Base-by-base conservation (phyloP, 2,797 vertebrate species). In the Hephaestus fuliginosus region DNA sequence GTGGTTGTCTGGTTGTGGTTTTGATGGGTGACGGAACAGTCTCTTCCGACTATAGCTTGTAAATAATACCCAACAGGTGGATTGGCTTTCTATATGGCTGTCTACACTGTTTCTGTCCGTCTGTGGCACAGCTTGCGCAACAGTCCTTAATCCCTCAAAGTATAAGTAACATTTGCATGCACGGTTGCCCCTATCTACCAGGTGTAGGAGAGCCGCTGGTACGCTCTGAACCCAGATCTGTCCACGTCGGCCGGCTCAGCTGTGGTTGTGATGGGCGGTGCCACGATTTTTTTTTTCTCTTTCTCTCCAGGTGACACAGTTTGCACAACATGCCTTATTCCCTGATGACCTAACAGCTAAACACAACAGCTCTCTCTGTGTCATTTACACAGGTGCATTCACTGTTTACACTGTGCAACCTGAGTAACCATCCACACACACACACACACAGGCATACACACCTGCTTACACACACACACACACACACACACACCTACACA, bases 331-430 rank as follows among this genome's bases (percentile, higher is more conserved):
- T 91, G 91, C 82, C 86, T 89, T 88, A 86, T 92, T 94, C 93
- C 92, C 91, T 57, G 86, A 89, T 84, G 91, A 83, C 76, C 83
- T 89, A 76, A 43, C 77, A 87, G 82, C 79, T 89, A 83, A 93
- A 94, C 92, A 92, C 89, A 92, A 90, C 85, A 92, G 83, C 85
- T 78, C 86, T 78, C 81, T 80, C 30, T 91, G 72, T 95, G 90
- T 89, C 92, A 94, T 96, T 95, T 95, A 91, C 94, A 94, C 93
- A 95, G 94, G 94, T 95, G 94, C 89, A 85, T 92, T 85, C 80
- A 89, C 52, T 94, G 88, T 95, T 95, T 95, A 85, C 93, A 91
- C 84, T 93, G 87, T 71, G 89, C 88, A 91, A 91, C 92, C 91
- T 84, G 92, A 93, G 91, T 83, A 93, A 94, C 91, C 91, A 91